A percentile compares a stretch with the other conserved stretches of the same genome.
Evolutionary conservation across 2,888 invertebrate species (phyloP).

Genomic region (Standfussiana lucernea): DNA sequence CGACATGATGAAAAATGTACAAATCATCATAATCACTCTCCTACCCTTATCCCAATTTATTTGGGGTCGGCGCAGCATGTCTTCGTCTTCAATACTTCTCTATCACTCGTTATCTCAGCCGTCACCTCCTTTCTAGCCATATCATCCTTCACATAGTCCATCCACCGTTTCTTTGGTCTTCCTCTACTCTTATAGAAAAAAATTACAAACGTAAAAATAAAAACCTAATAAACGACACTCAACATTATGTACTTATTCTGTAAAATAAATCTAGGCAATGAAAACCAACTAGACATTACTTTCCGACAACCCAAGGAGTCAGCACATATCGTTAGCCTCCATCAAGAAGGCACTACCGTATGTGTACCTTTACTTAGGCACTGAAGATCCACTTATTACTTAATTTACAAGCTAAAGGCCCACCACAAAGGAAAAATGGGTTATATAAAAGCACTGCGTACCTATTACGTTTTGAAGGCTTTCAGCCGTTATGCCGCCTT

Average conservation of each 20-base stretch:
- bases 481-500: constrained; percentile 62
- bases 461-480: constrained; percentile 68
- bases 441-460: constrained; percentile 69
- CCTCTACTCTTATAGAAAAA: too few relatives aligned
- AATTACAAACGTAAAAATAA: too few relatives aligned
- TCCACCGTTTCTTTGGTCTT: too few relatives aligned
- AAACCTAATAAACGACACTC: too few relatives aligned
- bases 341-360: constrained; percentile 44
- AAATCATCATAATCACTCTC: too few relatives aligned
- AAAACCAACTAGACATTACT: constrained; percentile 14
- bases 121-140: too few relatives aligned
- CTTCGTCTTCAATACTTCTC: too few relatives aligned
- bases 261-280: constrained; percentile 1
- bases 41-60: too few relatives aligned
- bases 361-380: constrained; percentile 67
- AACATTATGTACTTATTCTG: neutral
- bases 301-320: neutral
- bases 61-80: too few relatives aligned
- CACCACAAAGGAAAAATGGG: constrained; percentile 71
- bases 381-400: constrained; percentile 71
- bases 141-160: too few relatives aligned
- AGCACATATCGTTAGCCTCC: constrained; percentile 24
- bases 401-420: constrained; percentile 74
- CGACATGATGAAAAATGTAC: too few relatives aligned
- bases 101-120: too few relatives aligned